Conservation (phyloP, 2,888 invertebrate species). For the Carcina quercana region DNA sequence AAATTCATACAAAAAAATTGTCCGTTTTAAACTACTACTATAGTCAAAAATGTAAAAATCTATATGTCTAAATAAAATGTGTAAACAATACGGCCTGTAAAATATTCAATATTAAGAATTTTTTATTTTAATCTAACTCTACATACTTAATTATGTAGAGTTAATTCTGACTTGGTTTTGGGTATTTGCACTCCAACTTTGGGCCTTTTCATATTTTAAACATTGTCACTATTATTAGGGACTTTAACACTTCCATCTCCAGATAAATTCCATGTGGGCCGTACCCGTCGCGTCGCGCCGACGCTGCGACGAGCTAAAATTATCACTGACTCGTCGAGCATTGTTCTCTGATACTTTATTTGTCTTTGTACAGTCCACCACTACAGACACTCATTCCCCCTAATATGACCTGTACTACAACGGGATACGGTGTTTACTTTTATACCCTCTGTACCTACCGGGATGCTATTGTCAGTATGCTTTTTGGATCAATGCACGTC, state of each 20-base stretch:
- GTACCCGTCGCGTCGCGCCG: slow-evolving; percentile 39
- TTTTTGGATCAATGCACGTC: slow-evolving; percentile 57
- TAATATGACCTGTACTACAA: neutral
- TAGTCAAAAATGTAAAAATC: too few species aligned
- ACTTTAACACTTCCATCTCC: neutral
- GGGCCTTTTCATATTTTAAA: too few species aligned
- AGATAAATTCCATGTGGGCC: slow-evolving; percentile 6
- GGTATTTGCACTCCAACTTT: too few species aligned
- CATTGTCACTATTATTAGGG: too few species aligned
- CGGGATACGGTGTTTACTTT: neutral
- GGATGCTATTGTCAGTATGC: slow-evolving; percentile 27
- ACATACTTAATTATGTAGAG: too few species aligned
- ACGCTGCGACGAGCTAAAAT: slow-evolving; percentile 61
- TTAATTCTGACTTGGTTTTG: too few species aligned
- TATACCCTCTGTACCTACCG: slow-evolving; percentile 17
- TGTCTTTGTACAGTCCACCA: slow-evolving; percentile 31
- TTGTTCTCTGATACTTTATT: slow-evolving; percentile 71
- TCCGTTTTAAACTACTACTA: too few species aligned
- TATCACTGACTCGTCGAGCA: slow-evolving; percentile 63
- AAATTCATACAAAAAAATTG: too few species aligned
- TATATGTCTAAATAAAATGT: too few species aligned
- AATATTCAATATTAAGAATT: too few species aligned
- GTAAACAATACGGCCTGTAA: too few species aligned
- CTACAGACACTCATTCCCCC: neutral
- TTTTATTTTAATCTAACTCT: too few species aligned